phyloP scores from a whole-genome alignment of 1,140 invertebrate species.

The Rhyzopertha dominica region DNA sequence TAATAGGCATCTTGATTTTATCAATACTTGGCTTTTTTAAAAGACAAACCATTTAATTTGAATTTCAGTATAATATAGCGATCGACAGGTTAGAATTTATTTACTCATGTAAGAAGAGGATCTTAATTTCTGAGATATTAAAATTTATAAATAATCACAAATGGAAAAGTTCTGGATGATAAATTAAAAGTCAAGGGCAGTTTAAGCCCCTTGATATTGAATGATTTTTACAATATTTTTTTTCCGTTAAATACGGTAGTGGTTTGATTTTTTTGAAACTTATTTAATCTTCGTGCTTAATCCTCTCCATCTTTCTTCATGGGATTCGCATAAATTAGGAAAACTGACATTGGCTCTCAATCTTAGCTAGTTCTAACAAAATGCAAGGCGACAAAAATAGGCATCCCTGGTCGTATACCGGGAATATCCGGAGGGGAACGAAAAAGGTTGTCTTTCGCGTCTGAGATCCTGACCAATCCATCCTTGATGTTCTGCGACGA shows the following conservation, averaged over 20 bases:
- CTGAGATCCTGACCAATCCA: conserved; percentile 92
- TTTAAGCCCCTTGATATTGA: background rate
- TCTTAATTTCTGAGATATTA: too few species aligned
- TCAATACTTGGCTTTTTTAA: too few species aligned
- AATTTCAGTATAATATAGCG: too few species aligned
- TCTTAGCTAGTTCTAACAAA: conserved; percentile 74
- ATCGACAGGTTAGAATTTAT: too few species aligned
- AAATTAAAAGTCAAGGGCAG: too few species aligned
- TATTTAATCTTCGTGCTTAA: background rate
- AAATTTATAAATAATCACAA: too few species aligned
- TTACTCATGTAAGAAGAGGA: too few species aligned
- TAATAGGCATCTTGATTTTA: too few species aligned
- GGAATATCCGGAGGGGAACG: conserved; percentile 95
- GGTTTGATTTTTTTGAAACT: background rate
- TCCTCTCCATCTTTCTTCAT: background rate
- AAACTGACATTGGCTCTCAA: conserved; percentile 10
- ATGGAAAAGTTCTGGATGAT: background rate
- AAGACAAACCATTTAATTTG: too few species aligned
- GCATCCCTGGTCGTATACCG: conserved; percentile 77
- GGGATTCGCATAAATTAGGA: background rate
- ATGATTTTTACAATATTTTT: background rate
- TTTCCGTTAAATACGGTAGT: background rate
- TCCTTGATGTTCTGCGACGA: conserved; percentile 96
- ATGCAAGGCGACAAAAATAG: conserved; percentile 84
- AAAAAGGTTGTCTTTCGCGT: conserved; percentile 92